A percentile compares a stretch with the other conserved stretches of the same genome.
These are phyloP conservation scores for Erynnis tages DNA, from an alignment of 2,888 invertebrate genomes.

Conservation along the genomic window DNA sequence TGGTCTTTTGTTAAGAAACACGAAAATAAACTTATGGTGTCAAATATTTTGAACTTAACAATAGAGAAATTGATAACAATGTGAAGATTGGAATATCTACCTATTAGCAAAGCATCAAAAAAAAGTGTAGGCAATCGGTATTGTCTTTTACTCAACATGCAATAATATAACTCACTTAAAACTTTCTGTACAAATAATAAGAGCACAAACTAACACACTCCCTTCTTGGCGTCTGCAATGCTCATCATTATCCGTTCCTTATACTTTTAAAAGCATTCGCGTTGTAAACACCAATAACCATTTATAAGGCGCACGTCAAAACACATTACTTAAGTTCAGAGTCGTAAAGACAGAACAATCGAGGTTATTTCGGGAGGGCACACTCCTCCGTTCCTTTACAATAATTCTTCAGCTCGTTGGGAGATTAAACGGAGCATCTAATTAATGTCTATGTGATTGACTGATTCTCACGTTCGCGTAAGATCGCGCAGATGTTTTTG, in stretches of 20 bases:
- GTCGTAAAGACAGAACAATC: conserved; percentile 58
- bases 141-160: no score
- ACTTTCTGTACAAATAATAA: no score
- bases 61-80: no score
- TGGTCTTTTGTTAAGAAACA: no score
- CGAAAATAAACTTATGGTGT: no score
- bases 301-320: conserved; percentile 70
- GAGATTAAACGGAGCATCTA: conserved; percentile 62
- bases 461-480: conserved; percentile 45
- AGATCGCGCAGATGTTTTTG: conserved; percentile 35
- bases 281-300: conserved; percentile 51
- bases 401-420: conserved; percentile 56
- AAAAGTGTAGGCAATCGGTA: no score
- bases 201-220: no score
- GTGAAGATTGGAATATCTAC: no score
- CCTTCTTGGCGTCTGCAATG: no score
- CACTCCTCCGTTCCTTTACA: conserved; percentile 43
- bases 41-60: no score
- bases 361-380: conserved; percentile 61
- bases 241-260: conserved; percentile 21
- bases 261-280: conserved; percentile 49
- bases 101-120: no score
- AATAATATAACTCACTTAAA: no score
- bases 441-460: conserved; percentile 71
- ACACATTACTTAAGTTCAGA: conserved; percentile 57